Evolutionary conservation across 2,888 invertebrate genomes (phyloP), one percentile per base, ranked within the genome.

Genomic region (Leptarthrus brevirostris): DNA sequence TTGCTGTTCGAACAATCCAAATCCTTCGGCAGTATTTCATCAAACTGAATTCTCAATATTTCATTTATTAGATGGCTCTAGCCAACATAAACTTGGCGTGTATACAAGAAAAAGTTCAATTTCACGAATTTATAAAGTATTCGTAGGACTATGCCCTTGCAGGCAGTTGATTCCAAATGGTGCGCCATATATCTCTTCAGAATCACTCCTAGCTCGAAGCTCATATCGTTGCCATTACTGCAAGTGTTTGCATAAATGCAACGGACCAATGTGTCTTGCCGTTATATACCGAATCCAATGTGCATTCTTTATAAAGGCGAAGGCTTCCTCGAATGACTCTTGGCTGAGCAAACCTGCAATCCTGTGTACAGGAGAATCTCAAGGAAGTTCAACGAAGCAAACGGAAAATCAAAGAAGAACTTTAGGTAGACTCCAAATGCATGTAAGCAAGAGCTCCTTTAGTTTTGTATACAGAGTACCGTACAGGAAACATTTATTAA

Each of bases 231-330:
- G 30, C 69, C 69, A 69, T 52, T 69, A 52, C 69, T 30, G 24
- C 24, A 52, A 69, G 52, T 69, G 69, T 69, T 69, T 69, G 69
- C 69, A 69, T 69, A 69, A 69, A 69, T 69, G 69, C 69, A 69
- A 22, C 24, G n/a, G 36, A 61, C 58, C 69, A 69, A 10, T 30
- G 18, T 30, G 20, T n/a, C 20, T 20, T 61, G 22, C 58, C 14
- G 49, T 54, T n/a, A 12, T 54, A 54, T 14, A 54, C 14, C 16
- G 18, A 49, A 49, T 49, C 20, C 16, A 6, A 2, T 49, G 24
- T 54, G 54, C 54, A 54, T 54, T 54, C 54, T 54, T 26, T 26
- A 54, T 54, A 30, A 54, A 24, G 47, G 40, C 40, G 16, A 47
- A 47, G 47, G 64, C 47, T 58, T 58, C 26, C 44, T 40, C 22